These are phyloP conservation scores for Pentamera pediparva DNA, from an alignment of 53 echinoderm and acorn worm genomes.

Conservation along the genomic window DNA sequence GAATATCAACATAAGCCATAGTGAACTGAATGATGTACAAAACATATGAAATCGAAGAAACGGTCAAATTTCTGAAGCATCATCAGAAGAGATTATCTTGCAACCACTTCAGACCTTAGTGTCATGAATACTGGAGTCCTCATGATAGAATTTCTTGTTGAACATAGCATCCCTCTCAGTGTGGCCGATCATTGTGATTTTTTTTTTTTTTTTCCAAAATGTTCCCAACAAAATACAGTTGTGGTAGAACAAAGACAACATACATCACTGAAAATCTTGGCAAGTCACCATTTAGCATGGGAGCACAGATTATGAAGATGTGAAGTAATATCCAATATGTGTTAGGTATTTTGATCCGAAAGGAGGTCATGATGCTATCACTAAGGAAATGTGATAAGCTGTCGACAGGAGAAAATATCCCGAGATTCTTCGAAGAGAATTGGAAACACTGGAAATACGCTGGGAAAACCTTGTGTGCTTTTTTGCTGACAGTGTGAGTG, in stretches of 20 bases:
- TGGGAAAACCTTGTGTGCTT: slow-evolving; percentile 44
- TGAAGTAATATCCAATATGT: slow-evolving; percentile 7
- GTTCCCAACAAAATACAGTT: slow-evolving; percentile 30
- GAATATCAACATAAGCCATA: background rate
- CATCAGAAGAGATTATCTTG: background rate
- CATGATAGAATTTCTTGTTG: slow-evolving; percentile 24
- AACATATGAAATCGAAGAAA: slow-evolving; percentile 6
- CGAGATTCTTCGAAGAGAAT: slow-evolving; percentile 33
- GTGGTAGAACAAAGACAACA: slow-evolving; percentile 36
- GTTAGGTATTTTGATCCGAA: slow-evolving; percentile 17
- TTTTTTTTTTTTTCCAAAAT: no score
- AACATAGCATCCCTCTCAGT: slow-evolving; percentile 33
- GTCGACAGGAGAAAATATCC: slow-evolving; percentile 22
- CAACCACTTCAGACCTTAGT: slow-evolving; percentile 3
- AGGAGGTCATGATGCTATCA: slow-evolving; percentile 2
- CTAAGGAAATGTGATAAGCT: slow-evolving; percentile 12
- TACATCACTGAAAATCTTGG: slow-evolving; percentile 31
- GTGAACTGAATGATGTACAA: background rate
- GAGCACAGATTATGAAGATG: slow-evolving; percentile 31
- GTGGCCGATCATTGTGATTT: slow-evolving; percentile 19
- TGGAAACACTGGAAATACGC: slow-evolving; percentile 27
- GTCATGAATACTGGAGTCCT: slow-evolving; percentile 32
- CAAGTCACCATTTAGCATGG: slow-evolving; percentile 24
- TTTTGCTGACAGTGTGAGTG: slow-evolving; percentile 41
- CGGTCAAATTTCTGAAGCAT: background rate